phyloP scores from a whole-genome alignment of 1,140 invertebrate genomes.

The Drosophila nannoptera region DNA sequence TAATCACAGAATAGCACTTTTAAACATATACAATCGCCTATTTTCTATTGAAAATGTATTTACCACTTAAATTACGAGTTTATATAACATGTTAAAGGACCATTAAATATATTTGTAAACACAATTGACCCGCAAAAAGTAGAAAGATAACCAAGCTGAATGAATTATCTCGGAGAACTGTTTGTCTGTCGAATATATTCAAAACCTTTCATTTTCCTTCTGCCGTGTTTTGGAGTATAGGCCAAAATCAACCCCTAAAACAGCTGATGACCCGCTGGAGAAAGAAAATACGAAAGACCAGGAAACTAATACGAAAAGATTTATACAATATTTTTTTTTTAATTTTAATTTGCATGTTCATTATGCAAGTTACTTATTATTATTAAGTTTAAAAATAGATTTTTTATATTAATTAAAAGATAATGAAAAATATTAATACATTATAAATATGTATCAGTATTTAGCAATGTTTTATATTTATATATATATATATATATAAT shows the following conservation, averaged over 20 bases:
- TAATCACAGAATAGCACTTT: no score
- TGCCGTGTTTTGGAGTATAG: neutral
- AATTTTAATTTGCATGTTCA: no score
- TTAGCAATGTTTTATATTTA: no score
- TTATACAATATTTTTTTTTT: neutral
- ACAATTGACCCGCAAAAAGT: conserved; percentile 27
- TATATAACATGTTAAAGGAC: conserved; percentile 27
- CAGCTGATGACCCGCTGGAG: neutral
- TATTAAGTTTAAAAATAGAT: no score
- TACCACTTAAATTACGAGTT: conserved; percentile 6
- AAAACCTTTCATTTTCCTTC: conserved; percentile 3
- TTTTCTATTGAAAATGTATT: no score
- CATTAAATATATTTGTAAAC: conserved; percentile 27
- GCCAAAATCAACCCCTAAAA: neutral
- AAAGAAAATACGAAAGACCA: neutral
- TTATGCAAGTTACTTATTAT: no score
- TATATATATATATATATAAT: no score
- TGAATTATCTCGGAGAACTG: conserved; percentile 42
- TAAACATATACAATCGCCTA: no score
- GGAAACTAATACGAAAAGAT: neutral
- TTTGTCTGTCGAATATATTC: conserved; percentile 7
- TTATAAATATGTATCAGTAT: no score
- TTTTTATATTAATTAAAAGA: no score
- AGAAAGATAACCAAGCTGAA: conserved; percentile 38
- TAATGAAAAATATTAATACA: no score